Percentiles rank a stretch among this genome's conserved stretches.
phyloP scores from a whole-genome alignment of 2,797 vertebrate genomes.

The Gephyroberyx darwinii region DNA sequence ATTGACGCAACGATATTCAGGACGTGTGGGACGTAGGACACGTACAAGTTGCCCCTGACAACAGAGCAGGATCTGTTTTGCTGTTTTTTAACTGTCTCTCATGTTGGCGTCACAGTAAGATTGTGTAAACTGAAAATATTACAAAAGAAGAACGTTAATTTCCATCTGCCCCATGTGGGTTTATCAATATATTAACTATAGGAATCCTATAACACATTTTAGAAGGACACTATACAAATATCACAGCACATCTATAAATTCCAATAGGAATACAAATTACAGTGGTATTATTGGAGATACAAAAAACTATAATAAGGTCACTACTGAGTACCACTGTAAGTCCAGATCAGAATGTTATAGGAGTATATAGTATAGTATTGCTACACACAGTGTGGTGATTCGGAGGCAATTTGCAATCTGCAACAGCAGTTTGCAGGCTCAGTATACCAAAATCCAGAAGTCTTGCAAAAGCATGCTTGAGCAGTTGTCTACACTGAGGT shows the following conservation, averaged over 20 bases:
- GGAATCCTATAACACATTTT: background rate
- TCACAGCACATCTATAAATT: background rate
- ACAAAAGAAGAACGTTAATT: background rate
- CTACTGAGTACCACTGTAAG: too few relatives aligned
- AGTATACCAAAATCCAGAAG: too few relatives aligned
- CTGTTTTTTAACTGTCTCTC: constrained; percentile 11
- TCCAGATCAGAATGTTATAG: too few relatives aligned
- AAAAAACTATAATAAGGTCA: too few relatives aligned
- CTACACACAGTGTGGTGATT: too few relatives aligned
- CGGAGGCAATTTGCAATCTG: too few relatives aligned
- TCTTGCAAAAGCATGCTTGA: too few relatives aligned
- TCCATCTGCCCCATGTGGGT: background rate
- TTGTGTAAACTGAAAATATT: constrained; percentile 8
- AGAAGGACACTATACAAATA: background rate
- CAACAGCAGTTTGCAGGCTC: too few relatives aligned
- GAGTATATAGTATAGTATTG: too few relatives aligned
- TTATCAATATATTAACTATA: background rate
- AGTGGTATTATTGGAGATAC: too few relatives aligned
- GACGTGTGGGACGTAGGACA: constrained; percentile 65
- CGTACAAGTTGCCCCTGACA: constrained; percentile 70
- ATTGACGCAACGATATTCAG: constrained; percentile 66
- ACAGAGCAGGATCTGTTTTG: constrained; percentile 33
- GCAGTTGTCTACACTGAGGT: too few relatives aligned
- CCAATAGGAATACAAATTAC: too few relatives aligned
- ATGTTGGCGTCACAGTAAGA: constrained; percentile 18